Evolutionary conservation across 2,113 vertebrate species (phyloP).

Genomic region (Xyrauchen texanus): DNA sequence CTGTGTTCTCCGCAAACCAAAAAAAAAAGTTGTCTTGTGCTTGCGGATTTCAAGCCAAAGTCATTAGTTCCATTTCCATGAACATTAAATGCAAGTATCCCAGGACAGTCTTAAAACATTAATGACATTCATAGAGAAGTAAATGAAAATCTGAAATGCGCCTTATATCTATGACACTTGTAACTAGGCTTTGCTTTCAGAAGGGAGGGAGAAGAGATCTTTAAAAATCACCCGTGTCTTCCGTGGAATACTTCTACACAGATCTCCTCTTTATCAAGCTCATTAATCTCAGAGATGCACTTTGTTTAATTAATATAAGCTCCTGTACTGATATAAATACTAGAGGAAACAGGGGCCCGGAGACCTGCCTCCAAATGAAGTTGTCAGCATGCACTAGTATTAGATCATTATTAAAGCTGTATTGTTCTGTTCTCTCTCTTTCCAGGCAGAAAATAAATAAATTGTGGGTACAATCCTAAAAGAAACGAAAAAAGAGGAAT

Average conservation of each 20-base stretch:
- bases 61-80: conserved; percentile 16
- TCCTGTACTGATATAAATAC: conserved; percentile 54
- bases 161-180: conserved; percentile 43
- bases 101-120: conserved; percentile 34
- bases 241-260: conserved; percentile 42
- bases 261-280: conserved; percentile 61
- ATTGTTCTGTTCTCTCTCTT: conserved; percentile 8
- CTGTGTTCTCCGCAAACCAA: background rate
- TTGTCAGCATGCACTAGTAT: conserved; percentile 35
- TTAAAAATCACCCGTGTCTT: conserved; percentile 17
- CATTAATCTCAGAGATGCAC: conserved; percentile 64
- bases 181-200: background rate
- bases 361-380: conserved; percentile 23
- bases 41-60: conserved; percentile 31
- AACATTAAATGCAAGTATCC: conserved; percentile 30
- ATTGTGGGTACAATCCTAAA: conserved; percentile 23
- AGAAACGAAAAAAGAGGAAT: conserved; percentile 26
- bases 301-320: conserved; percentile 66
- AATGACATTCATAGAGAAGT: conserved; percentile 21
- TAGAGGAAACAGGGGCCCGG: conserved; percentile 39
- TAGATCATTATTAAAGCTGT: conserved; percentile 39
- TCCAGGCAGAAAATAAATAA: conserved; percentile 13
- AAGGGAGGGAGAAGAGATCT: background rate
- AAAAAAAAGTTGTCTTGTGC: no score
- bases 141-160: conserved; percentile 48